Percentiles rank a stretch among this genome's conserved stretches.
These are phyloP conservation scores for Poeciliopsis turneri DNA, from an alignment of 2,797 vertebrate species.

Conservation along the genomic window DNA sequence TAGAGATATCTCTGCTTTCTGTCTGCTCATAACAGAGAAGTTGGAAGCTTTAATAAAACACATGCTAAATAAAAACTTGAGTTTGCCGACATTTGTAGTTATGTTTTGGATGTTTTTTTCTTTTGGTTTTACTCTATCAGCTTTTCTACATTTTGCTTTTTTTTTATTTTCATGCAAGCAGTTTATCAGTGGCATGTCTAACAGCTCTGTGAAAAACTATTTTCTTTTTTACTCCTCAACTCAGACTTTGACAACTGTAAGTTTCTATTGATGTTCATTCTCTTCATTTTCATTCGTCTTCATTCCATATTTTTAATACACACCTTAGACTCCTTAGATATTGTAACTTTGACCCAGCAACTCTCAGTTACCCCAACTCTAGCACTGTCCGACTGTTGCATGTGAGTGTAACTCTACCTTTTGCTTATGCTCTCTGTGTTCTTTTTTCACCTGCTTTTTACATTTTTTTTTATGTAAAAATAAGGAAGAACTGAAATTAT, in stretches of 20 bases:
- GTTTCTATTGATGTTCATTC: conserved; percentile 34
- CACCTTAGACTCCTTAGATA: conserved; percentile 2
- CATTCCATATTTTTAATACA: conserved; percentile 18
- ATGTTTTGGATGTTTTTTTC: background rate
- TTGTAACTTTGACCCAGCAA: conserved; percentile 29
- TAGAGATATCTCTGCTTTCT: conserved; percentile 8
- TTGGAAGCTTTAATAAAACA: conserved; percentile 10
- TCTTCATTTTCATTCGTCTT: conserved; percentile 24
- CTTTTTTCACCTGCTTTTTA: conserved; percentile 24
- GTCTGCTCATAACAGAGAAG: conserved; percentile 22
- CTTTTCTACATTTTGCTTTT: conserved; percentile 7
- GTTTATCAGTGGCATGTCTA: conserved; percentile 12
- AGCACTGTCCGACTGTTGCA: conserved; percentile 40
- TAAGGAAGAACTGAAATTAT: conserved; percentile 18
- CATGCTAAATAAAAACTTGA: conserved; percentile 17
- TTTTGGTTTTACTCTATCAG: conserved; percentile 20
- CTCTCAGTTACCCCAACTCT: conserved; percentile 32
- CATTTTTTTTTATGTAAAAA: conserved; percentile 8
- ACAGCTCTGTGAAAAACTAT: conserved; percentile 57
- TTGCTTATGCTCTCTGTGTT: conserved; percentile 23
- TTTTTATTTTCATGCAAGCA: conserved; percentile 7
- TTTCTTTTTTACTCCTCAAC: conserved; percentile 50
- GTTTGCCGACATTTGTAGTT: background rate
- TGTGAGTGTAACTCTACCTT: conserved; percentile 53
- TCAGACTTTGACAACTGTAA: conserved; percentile 76